phyloP scores from a whole-genome alignment of 2,113 vertebrate genomes.

The Acrocephalus kingi region DNA sequence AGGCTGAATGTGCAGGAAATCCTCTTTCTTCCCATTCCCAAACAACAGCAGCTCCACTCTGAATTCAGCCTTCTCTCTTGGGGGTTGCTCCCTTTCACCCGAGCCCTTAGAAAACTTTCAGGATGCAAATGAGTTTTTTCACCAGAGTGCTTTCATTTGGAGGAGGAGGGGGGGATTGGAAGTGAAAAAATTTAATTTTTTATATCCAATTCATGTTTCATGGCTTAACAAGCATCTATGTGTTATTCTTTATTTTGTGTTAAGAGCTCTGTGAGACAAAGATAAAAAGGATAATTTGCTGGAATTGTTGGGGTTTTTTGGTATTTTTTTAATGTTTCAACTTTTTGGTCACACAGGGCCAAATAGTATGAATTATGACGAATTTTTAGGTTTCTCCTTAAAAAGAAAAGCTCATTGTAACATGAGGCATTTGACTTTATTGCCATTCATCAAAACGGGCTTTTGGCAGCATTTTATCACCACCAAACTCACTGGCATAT shows the following conservation, averaged over 20 bases:
- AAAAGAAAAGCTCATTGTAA: background rate
- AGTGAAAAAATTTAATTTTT: background rate
- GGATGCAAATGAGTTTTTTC: background rate
- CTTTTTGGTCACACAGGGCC: conserved; percentile 39
- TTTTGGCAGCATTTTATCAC: conserved; percentile 70
- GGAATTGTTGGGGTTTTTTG: background rate
- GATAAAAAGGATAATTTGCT: conserved; percentile 1
- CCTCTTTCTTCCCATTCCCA: background rate
- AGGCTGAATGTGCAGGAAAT: background rate
- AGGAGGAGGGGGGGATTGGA: background rate
- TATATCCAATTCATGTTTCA: conserved; percentile 24
- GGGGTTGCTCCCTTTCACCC: background rate
- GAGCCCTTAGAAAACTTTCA: background rate
- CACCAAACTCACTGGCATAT: conserved; percentile 37
- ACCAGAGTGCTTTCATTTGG: background rate
- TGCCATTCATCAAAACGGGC: conserved; percentile 62
- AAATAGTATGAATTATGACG: conserved; percentile 38
- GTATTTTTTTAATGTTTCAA: background rate
- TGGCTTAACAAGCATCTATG: conserved; percentile 16
- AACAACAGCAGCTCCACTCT: background rate
- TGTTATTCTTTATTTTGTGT: background rate
- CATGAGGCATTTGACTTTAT: conserved; percentile 61
- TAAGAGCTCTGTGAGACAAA: conserved; percentile 17
- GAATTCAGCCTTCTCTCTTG: background rate
- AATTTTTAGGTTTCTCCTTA: conserved; percentile 10